These are phyloP conservation scores for Synergus itoensis DNA, from an alignment of 2,888 invertebrate genomes.

Conservation along the genomic window DNA sequence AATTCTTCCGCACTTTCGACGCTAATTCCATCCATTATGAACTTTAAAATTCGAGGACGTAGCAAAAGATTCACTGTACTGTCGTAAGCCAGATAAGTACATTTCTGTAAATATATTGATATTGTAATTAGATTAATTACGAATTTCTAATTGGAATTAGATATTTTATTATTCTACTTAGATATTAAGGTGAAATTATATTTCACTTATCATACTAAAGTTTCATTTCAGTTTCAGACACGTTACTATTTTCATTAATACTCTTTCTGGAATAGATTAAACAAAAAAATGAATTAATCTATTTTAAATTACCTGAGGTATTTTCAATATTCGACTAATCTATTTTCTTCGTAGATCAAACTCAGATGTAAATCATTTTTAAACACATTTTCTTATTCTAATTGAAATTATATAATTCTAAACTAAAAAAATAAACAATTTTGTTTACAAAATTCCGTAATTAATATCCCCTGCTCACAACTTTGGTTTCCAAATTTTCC, in stretches of 20 bases:
- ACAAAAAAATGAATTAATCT: neutral
- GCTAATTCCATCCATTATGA: slow-evolving; percentile 76
- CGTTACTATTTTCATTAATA: neutral
- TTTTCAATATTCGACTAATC: neutral
- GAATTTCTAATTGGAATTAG: neutral
- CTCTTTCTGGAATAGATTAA: neutral
- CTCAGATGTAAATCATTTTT: neutral
- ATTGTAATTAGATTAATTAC: neutral
- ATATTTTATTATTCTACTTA: neutral
- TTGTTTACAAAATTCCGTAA: neutral
- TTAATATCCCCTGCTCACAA: no score
- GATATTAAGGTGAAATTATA: neutral
- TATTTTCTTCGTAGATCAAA: neutral
- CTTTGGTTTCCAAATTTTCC: no score
- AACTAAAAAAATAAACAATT: neutral
- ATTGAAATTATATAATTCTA: no score
- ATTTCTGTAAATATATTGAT: slow-evolving; percentile 65
- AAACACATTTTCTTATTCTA: neutral
- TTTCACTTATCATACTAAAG: neutral
- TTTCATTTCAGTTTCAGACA: neutral
- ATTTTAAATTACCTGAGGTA: neutral
- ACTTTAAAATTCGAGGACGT: slow-evolving; percentile 74
- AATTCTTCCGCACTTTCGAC: slow-evolving; percentile 75
- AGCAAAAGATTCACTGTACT: slow-evolving; percentile 74
- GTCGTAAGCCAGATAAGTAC: slow-evolving; percentile 75